These are phyloP conservation scores for Littorina saxatilis DNA, from an alignment of 1,140 invertebrate genomes.

Conservation along the genomic window DNA sequence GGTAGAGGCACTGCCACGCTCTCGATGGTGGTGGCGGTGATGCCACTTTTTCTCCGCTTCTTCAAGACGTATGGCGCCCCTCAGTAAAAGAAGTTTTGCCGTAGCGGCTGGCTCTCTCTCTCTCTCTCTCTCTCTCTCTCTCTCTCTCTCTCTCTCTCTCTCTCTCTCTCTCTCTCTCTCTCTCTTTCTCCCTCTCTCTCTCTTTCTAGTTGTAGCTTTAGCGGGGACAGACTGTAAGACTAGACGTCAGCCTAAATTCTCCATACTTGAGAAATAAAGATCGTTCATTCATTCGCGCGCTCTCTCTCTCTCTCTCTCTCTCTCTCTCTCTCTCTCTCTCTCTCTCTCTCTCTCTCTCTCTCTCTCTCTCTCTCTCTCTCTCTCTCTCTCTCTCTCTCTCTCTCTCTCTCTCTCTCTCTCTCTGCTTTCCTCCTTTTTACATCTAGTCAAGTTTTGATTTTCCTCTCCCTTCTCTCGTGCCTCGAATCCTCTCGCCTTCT, in stretches of 20 bases:
- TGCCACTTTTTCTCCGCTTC: conserved; percentile 17
- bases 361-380: background rate
- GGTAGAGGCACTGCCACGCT: too few species aligned
- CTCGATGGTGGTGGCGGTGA: background rate
- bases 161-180: conserved; percentile 22
- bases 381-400: background rate
- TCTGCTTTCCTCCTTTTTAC: background rate
- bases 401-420: conserved; percentile 15
- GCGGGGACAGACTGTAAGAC: too few species aligned
- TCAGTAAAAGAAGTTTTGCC: too few species aligned
- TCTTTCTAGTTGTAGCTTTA: too few species aligned
- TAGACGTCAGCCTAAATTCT: too few species aligned
- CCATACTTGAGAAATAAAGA: too few species aligned
- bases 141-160: conserved; percentile 25
- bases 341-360: background rate
- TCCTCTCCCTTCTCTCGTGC: too few species aligned
- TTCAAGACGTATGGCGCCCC: too few species aligned
- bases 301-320: background rate
- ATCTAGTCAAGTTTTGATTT: background rate
- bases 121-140: conserved; percentile 17
- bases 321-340: background rate
- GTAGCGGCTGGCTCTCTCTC: background rate
- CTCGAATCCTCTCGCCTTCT: too few species aligned
- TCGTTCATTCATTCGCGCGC: too few species aligned
- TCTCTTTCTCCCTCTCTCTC: background rate